A percentile compares a stretch with the other conserved stretches of the same genome.
Evolutionary conservation across 2,797 vertebrate species (phyloP).

Genomic region (Xenops minutus): DNA sequence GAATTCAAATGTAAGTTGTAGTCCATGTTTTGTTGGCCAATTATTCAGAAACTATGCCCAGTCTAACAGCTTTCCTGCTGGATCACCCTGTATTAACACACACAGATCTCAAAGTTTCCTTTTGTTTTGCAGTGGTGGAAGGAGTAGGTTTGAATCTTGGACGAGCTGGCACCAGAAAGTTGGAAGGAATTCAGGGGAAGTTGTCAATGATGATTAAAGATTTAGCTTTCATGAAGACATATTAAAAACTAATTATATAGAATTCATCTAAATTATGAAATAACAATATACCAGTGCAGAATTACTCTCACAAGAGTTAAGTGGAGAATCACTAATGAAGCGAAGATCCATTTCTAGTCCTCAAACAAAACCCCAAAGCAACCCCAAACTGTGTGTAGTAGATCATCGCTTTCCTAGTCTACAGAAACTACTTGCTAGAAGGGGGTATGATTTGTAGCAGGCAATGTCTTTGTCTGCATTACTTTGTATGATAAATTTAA

Average conservation of each 20-base stretch:
- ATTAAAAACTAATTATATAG: not conserved
- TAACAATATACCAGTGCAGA: not conserved
- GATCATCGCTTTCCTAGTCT: not conserved
- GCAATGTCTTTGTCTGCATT: not conserved
- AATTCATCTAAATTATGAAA: not conserved
- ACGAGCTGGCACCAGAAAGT: not conserved
- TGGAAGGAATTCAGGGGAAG: conserved; percentile 18
- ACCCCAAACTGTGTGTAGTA: not conserved
- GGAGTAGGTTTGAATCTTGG: not conserved
- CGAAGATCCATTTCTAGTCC: not conserved
- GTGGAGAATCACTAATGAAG: not conserved
- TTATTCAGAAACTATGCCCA: not conserved
- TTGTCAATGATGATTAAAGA: not conserved
- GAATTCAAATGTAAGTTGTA: not conserved
- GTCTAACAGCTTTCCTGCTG: not conserved
- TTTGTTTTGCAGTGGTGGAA: not conserved
- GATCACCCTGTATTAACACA: not conserved
- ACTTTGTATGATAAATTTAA: not conserved
- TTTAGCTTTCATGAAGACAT: not conserved
- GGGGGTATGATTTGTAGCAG: not conserved
- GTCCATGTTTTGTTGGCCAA: not conserved
- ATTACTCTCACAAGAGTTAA: not conserved
- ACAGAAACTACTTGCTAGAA: not conserved
- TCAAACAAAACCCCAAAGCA: rapidly evolving
- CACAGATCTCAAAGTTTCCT: not conserved